These are phyloP conservation scores for Columba guinea DNA, from an alignment of 2,797 vertebrate species.

Conservation along the genomic window DNA sequence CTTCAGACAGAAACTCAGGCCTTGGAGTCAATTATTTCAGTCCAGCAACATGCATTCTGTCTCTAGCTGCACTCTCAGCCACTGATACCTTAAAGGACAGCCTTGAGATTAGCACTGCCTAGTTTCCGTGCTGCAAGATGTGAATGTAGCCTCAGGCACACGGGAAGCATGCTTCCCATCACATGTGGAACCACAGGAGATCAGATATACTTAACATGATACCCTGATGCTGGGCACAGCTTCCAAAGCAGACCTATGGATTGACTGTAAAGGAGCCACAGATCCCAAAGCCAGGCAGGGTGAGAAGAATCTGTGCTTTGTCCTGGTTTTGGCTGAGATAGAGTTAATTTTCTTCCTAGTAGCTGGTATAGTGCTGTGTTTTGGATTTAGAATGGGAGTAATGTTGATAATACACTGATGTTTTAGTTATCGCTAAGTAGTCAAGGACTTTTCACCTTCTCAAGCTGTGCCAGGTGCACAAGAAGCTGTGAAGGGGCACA, in stretches of 20 bases:
- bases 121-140: not conserved
- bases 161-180: not conserved
- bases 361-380: too few species aligned
- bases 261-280: not conserved
- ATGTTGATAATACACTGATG: too few species aligned
- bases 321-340: too few species aligned
- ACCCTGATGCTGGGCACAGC: not conserved
- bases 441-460: too few species aligned
- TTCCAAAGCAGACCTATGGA: not conserved
- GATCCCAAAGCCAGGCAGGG: not conserved
- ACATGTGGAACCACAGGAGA: not conserved
- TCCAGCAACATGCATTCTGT: not conserved
- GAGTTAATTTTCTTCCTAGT: too few species aligned
- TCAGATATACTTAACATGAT: not conserved
- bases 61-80: not conserved
- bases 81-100: not conserved
- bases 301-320: not conserved
- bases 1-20: not conserved
- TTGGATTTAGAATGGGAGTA: too few species aligned
- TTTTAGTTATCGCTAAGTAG: too few species aligned
- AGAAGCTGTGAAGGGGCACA: too few species aligned
- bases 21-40: not conserved
- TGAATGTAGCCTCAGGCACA: not conserved
- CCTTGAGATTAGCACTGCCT: not conserved
- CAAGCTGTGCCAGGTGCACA: too few species aligned